phyloP scores from a whole-genome alignment of 1,140 invertebrate genomes.

The Brachionus calyciflorus region DNA sequence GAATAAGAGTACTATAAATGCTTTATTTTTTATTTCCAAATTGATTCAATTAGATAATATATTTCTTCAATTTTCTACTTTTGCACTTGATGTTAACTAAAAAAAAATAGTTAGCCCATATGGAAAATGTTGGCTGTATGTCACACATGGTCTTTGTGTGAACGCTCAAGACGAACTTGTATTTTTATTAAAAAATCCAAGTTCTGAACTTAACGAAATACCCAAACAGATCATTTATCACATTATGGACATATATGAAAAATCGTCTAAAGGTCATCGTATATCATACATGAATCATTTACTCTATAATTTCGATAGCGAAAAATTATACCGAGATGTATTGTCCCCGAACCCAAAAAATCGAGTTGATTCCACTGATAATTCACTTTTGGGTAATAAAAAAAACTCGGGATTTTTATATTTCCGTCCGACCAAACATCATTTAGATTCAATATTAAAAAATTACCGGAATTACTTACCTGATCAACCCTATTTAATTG shows the following conservation, averaged over 20 bases:
- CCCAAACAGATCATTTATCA: slow-evolving; percentile 19
- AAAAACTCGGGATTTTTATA: slow-evolving; percentile 81
- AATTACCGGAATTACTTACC: slow-evolving; percentile 69
- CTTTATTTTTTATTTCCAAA: no score
- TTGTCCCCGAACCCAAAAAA: background rate
- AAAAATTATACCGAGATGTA: background rate
- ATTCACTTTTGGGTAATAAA: slow-evolving; percentile 71
- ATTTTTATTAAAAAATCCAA: slow-evolving; percentile 65
- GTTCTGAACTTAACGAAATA: background rate
- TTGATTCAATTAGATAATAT: no score
- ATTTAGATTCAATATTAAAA: slow-evolving; percentile 68
- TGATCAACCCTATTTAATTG: slow-evolving; percentile 73
- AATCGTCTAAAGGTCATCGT: slow-evolving; percentile 26
- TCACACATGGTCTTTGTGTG: slow-evolving; percentile 73
- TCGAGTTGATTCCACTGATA: slow-evolving; percentile 58
- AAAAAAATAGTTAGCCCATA: slow-evolving; percentile 70
- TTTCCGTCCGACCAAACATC: slow-evolving; percentile 69
- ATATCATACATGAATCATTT: slow-evolving; percentile 30
- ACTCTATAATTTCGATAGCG: slow-evolving; percentile 1
- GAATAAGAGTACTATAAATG: no score
- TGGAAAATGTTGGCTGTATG: slow-evolving; percentile 78
- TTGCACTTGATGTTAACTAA: background rate
- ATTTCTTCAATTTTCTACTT: no score
- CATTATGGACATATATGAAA: slow-evolving; percentile 29
- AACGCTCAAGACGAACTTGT: slow-evolving; percentile 83